Evolutionary conservation across 2,797 vertebrate species (phyloP), one percentile per base, ranked within the genome.

Genomic region (Helicolenus hilgendorfi): DNA sequence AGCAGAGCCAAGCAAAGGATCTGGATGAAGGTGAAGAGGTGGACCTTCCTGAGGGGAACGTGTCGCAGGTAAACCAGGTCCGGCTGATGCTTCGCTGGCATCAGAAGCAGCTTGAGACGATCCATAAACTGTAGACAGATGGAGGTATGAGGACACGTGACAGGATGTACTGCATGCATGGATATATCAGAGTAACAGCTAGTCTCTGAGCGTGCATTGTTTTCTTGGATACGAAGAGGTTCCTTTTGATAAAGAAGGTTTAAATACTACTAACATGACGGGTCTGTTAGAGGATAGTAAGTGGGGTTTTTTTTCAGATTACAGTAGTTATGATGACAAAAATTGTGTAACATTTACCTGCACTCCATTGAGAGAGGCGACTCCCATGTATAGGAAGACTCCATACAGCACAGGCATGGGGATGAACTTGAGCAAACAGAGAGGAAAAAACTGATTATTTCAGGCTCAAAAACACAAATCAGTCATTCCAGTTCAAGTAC

Each of bases 341-440:
- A 3, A n/a, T 33, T 26, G 11, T 5, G 27, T 10, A 20, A 29
- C 35, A 88, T 96, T 95, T 91, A 99, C 99, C 98, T 99, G 99
- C 31, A 99, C 99, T 0, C 98, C 98, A 0, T 99, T 99, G 45
- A 99, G 98, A 4, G 99, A 99, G 0, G 99, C 99, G 0, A 99
- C 99, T 0, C 99, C 99, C 99, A 99, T 99, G 89, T 99, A 99
- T 2, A 99, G 98, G 96, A 99, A 99, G 81, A 99, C 99, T 4
- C 99, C 99, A 0, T 99, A 99, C 74, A 99, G 97, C 63, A 99
- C 99, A 2, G 99, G 99, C 99, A 99, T 99, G 20, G 99, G 99
- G 78, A 99, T 99, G 91, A 99, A 99, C 99, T 99, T 76, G 0
- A 27, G 3, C 14, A 80, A 14, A 60, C 0, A 60, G 1, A 68